Percentiles rank a stretch among this genome's conserved stretches.
Evolutionary conservation across 2,797 vertebrate genomes (phyloP).

Genomic region (Hippocampus kuda): DNA sequence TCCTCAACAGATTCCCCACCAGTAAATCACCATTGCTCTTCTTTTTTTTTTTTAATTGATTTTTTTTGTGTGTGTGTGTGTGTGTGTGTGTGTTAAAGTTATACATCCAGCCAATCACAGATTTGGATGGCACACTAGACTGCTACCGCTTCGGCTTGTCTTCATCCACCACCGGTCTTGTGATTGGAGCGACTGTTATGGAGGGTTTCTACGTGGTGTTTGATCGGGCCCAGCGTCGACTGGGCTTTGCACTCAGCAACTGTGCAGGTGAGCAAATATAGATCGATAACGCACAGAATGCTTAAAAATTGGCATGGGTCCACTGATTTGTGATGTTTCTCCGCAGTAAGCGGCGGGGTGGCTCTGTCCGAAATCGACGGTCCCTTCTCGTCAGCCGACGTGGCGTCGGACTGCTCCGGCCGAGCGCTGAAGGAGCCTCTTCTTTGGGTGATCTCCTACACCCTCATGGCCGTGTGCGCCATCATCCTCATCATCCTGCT

Average conservation of each 20-base stretch:
- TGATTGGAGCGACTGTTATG: conserved; percentile 95
- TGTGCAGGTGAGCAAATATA: conserved; percentile 77
- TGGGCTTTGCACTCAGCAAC: conserved; percentile 85
- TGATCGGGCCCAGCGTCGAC: conserved; percentile 75
- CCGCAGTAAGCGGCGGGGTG: conserved; percentile 66
- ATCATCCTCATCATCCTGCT: conserved; percentile 75
- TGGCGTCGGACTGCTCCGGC: conserved; percentile 74
- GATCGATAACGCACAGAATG: too few species aligned
- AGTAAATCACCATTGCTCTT: background rate
- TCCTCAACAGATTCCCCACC: background rate
- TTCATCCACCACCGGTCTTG: conserved; percentile 77
- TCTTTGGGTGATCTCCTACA: conserved; percentile 85
- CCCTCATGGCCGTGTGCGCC: conserved; percentile 81
- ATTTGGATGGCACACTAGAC: conserved; percentile 71
- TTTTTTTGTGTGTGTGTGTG: background rate
- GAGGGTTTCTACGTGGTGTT: conserved; percentile 96
- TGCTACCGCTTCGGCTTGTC: conserved; percentile 91
- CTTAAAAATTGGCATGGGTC: background rate
- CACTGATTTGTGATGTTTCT: background rate
- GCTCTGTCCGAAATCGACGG: conserved; percentile 81
- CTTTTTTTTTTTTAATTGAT: background rate
- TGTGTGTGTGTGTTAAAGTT: conserved; percentile 58
- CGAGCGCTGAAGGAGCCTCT: conserved; percentile 66
- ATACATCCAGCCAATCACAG: conserved; percentile 84
- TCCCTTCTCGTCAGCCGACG: conserved; percentile 77